phyloP scores from a whole-genome alignment of 2,113 vertebrate species.

The Poeciliopsis occidentalis region DNA sequence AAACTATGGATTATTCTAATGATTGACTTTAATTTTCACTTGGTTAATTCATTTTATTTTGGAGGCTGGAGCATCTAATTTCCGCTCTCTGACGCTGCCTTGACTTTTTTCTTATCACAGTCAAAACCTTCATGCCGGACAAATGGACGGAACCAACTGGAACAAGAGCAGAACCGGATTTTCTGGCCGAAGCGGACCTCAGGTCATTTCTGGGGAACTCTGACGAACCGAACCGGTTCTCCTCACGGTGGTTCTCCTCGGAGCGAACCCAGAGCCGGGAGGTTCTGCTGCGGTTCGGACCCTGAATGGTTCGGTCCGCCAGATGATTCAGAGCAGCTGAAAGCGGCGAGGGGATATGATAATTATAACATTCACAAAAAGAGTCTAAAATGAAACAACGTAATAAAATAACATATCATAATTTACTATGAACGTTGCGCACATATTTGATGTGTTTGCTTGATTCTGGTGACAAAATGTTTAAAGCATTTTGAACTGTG shows the following conservation, averaged over 20 bases:
- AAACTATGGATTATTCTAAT: no score
- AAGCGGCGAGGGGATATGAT: background rate
- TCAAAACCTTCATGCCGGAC: conserved; percentile 57
- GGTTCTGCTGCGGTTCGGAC: background rate
- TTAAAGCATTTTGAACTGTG: no score
- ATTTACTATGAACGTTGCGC: no score
- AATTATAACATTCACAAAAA: no score
- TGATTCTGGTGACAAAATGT: no score
- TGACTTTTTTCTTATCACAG: conserved; percentile 9
- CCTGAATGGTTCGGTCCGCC: conserved; percentile 59
- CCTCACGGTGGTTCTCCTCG: accelerated
- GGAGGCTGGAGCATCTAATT: background rate
- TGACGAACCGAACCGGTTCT: accelerated
- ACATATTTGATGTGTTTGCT: no score
- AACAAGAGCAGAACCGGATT: accelerated
- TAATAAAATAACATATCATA: no score
- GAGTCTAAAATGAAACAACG: no score
- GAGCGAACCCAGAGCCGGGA: accelerated
- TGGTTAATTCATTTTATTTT: conserved; percentile 28
- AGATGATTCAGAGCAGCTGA: conserved; percentile 64
- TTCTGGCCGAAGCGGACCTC: accelerated
- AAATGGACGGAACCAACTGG: conserved; percentile 64
- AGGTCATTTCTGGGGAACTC: background rate
- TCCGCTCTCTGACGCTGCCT: conserved; percentile 8
- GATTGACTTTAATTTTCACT: no score